These are phyloP conservation scores for Falco cherrug DNA, from an alignment of 2,797 vertebrate genomes.

Conservation along the genomic window DNA sequence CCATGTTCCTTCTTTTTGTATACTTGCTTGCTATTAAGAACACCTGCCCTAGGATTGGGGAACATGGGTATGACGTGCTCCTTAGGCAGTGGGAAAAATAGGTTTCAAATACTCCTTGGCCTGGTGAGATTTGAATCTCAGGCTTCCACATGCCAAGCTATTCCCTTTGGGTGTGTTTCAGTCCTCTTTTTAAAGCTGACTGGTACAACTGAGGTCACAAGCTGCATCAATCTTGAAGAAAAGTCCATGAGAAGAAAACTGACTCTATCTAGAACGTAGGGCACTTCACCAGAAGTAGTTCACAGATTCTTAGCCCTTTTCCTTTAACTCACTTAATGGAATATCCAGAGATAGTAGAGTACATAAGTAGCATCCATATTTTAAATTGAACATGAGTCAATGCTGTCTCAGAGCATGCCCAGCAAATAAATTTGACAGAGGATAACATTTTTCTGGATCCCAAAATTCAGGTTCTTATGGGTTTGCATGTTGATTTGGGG, in stretches of 20 bases:
- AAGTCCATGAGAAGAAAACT: not conserved
- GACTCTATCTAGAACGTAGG: not conserved
- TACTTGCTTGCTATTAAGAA: not conserved
- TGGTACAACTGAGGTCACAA: not conserved
- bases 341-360: not conserved
- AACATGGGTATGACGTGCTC: fast-evolving
- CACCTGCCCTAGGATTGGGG: not conserved
- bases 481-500: not conserved
- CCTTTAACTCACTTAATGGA: not conserved
- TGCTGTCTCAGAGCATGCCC: not conserved
- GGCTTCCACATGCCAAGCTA: not conserved
- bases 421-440: not conserved
- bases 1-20: not conserved
- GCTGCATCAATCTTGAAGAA: not conserved
- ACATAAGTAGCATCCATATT: not conserved
- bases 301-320: not conserved
- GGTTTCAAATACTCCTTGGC: not conserved
- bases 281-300: not conserved
- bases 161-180: not conserved
- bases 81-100: not conserved
- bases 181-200: not conserved
- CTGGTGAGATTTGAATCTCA: not conserved
- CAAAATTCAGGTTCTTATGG: not conserved
- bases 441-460: not conserved
- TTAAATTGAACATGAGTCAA: fast-evolving